Conservation (phyloP, 2,797 vertebrate species). For the Pempheris klunzingeri region DNA sequence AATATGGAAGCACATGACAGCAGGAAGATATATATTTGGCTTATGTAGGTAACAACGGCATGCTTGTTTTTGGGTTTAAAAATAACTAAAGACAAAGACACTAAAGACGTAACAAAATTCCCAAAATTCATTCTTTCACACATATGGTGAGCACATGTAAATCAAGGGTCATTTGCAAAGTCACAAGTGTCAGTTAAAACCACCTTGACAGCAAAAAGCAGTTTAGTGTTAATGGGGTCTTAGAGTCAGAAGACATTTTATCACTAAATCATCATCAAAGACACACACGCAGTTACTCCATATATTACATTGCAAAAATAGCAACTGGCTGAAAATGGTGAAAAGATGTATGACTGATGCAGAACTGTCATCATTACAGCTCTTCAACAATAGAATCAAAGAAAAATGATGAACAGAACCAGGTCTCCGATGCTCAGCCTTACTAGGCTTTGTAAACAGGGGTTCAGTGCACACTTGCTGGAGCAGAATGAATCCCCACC, state of each 20-base stretch:
- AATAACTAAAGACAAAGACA: not conserved
- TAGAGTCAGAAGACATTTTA: constrained; percentile 21
- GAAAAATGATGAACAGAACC: constrained; percentile 51
- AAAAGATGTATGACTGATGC: constrained; percentile 28
- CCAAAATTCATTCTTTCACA: not conserved
- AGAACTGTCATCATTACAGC: constrained; percentile 44
- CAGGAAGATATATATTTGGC: not conserved
- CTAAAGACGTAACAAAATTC: not conserved
- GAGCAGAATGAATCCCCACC: constrained; percentile 65
- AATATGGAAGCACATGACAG: constrained; percentile 2
- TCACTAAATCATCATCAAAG: constrained; percentile 34
- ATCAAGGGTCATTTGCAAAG: constrained; percentile 12
- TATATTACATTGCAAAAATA: constrained; percentile 10
- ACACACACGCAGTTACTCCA: constrained; percentile 11
- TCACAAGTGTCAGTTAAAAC: constrained; percentile 23
- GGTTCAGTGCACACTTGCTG: constrained; percentile 64
- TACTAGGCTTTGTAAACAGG: constrained; percentile 49
- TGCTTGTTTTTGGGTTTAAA: not conserved
- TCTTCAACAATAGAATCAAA: constrained; percentile 39
- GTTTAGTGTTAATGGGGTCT: constrained; percentile 37
- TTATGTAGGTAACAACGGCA: not conserved
- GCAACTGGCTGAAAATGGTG: not conserved
- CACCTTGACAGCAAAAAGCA: constrained; percentile 17
- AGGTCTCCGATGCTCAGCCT: constrained; percentile 33
- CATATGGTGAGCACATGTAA: constrained; percentile 1